These are phyloP conservation scores for Antennarius striatus DNA, from an alignment of 2,113 vertebrate genomes.

Conservation along the genomic window DNA sequence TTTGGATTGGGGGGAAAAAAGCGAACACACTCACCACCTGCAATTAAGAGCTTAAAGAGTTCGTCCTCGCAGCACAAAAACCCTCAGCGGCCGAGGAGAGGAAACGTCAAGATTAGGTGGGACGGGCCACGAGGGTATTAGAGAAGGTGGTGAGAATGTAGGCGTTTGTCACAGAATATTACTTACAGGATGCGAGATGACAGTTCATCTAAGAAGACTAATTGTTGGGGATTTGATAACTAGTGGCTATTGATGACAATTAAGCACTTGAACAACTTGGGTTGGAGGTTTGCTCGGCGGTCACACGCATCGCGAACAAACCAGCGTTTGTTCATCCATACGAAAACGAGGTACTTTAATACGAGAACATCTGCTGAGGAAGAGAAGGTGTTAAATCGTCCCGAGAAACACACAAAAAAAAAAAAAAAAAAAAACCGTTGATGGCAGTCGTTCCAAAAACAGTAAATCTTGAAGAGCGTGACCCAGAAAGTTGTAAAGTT, in stretches of 20 bases:
- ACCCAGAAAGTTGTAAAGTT: conserved; percentile 12
- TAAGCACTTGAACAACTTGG: conserved; percentile 47
- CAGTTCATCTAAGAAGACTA: conserved; percentile 64
- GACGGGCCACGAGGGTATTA: conserved; percentile 56
- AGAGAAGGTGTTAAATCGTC: conserved; percentile 41
- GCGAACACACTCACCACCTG: conserved; percentile 65
- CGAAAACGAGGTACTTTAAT: conserved; percentile 20
- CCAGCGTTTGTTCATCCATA: conserved; percentile 58
- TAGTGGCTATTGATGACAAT: conserved; percentile 65
- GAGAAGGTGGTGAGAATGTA: conserved; percentile 56
- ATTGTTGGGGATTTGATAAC: conserved; percentile 65
- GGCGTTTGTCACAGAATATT: conserved; percentile 73
- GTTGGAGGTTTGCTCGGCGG: conserved; percentile 29
- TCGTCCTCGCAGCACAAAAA: conserved; percentile 56
- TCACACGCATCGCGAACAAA: conserved; percentile 64
- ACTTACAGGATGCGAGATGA: conserved; percentile 63
- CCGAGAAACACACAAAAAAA: conserved; percentile 1
- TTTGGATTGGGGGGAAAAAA: conserved; percentile 35
- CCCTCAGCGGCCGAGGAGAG: conserved; percentile 42
- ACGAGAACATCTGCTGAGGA: conserved; percentile 39
- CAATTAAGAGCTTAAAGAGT: conserved; percentile 77
- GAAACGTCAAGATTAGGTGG: conserved; percentile 71
- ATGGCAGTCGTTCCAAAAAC: too few relatives aligned
- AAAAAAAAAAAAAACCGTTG: too few relatives aligned
- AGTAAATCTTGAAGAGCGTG: too few relatives aligned